A percentile compares a stretch with the other conserved stretches of the same genome.
phyloP scores from a whole-genome alignment of 2,113 vertebrate genomes.

The Centropus bengalensis region DNA sequence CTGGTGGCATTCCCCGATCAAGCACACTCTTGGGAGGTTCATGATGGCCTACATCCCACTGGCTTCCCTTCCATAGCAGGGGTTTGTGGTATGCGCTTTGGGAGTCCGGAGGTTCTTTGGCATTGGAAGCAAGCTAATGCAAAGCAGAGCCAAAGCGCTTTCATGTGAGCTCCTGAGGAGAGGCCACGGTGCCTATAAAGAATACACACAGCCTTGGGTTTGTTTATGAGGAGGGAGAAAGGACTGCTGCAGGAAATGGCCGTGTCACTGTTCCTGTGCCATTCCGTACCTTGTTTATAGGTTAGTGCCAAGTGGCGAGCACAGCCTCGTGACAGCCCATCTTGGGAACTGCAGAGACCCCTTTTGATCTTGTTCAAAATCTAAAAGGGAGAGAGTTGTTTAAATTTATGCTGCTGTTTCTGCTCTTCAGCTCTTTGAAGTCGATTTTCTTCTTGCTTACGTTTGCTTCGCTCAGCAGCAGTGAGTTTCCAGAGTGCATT shows the following conservation, averaged over 20 bases:
- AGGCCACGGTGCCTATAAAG: not conserved
- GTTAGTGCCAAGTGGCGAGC: not conserved
- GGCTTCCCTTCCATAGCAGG: not conserved
- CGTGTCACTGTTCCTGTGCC: not conserved
- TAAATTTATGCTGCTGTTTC: not conserved
- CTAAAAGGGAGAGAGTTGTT: not conserved
- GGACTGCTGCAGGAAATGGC: conserved; percentile 35
- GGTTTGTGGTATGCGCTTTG: not conserved
- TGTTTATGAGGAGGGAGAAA: conserved; percentile 25
- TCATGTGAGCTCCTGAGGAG: conserved; percentile 62
- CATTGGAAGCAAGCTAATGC: conserved; percentile 41
- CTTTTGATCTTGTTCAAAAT: conserved; percentile 17
- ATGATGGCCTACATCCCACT: not conserved
- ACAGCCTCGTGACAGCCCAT: not conserved
- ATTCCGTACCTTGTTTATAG: not conserved
- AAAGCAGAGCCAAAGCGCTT: conserved; percentile 35
- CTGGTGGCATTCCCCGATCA: not conserved
- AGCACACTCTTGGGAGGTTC: not conserved
- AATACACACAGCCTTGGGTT: not conserved
- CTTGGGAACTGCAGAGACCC: not conserved
- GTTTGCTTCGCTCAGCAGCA: not conserved
- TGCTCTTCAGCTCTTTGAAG: not conserved
- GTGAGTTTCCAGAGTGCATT: not conserved
- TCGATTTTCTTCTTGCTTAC: not conserved
- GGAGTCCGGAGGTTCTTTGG: not conserved